phyloP scores from a whole-genome alignment of 2,888 invertebrate species.

The Tenthredo notha region DNA sequence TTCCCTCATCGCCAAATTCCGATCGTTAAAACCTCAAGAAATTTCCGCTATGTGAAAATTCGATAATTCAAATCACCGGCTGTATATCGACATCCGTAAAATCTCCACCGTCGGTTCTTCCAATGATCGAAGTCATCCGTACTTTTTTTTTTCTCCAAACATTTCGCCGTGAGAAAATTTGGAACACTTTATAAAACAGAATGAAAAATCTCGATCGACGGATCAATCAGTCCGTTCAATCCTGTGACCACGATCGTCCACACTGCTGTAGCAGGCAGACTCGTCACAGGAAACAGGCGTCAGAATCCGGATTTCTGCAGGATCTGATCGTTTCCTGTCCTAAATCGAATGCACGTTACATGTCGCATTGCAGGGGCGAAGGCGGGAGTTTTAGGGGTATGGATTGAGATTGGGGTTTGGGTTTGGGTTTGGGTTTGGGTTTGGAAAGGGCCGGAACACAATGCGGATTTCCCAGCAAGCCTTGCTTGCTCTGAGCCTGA shows the following conservation, averaged over 20 bases:
- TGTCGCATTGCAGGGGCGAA: conserved; percentile 11
- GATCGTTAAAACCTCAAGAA: not conserved
- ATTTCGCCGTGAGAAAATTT: not conserved
- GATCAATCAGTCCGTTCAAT: not conserved
- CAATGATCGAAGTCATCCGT: not conserved
- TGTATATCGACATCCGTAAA: not conserved
- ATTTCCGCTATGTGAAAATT: not conserved
- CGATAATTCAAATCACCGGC: not conserved
- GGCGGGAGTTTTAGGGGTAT: not conserved
- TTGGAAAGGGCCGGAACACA: not conserved
- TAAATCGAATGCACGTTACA: conserved; percentile 28
- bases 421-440: not conserved
- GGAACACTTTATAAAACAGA: not conserved
- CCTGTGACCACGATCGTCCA: not conserved
- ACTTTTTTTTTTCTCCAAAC: not conserved
- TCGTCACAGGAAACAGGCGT: not conserved
- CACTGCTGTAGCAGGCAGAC: not conserved
- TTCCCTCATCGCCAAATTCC: not conserved
- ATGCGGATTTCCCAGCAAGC: conserved; percentile 17
- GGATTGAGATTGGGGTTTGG: not conserved
- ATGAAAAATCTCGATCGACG: not conserved
- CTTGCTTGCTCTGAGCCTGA: conserved; percentile 44
- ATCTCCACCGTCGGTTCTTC: not conserved
- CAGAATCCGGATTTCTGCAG: not conserved
- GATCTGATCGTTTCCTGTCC: conserved; percentile 28